Evolutionary conservation across 2,888 invertebrate species (phyloP), one percentile per base, ranked within the genome.

Genomic region (Aspidiotus destructor): DNA sequence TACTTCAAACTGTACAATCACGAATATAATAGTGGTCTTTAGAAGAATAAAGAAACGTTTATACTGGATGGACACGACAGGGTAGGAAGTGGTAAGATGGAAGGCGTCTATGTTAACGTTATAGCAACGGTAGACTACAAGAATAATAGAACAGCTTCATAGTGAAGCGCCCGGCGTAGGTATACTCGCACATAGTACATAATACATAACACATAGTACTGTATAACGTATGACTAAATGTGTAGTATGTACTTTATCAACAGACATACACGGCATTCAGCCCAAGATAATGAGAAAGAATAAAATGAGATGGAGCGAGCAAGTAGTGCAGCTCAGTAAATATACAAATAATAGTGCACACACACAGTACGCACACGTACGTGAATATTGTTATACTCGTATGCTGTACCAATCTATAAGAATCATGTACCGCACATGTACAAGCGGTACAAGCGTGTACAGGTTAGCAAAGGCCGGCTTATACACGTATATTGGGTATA

Each of bases 81-180:
- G 48, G 48, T 48, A 48, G 48, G 48, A 48, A 48, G 67, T 40
- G 28, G 28, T 28, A 28, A 28, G 28, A 28, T 28, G 67, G 67
- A 67, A 67, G 58, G 63, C 63, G 67, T 67, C 52, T 58, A 67
- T 67, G 67, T 67, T 67, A 58, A 67, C 67, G 67, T 67, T 67
- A 28, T 67, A 60, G 67, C 67, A 67, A 67, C 67, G 60, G 67
- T 67, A 67, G 67, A 67, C 60, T 67, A 60, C 58, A 58, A 67
- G 67, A 67, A 67, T 67, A 67, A 67, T 67, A 67, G 60, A 67
- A 67, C 60, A 67, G 67, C 60, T 67, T 67, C 67, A 57, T 67
- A 60, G 58, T 67, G 58, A 67, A 48, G 67, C 67, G 57, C 63
- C 41, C 54, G 60, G 67, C 67, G 67, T 67, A 67, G 67, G 67